phyloP scores from a whole-genome alignment of 2,888 invertebrate species.

The Sinopyrophorus schimmeli region DNA sequence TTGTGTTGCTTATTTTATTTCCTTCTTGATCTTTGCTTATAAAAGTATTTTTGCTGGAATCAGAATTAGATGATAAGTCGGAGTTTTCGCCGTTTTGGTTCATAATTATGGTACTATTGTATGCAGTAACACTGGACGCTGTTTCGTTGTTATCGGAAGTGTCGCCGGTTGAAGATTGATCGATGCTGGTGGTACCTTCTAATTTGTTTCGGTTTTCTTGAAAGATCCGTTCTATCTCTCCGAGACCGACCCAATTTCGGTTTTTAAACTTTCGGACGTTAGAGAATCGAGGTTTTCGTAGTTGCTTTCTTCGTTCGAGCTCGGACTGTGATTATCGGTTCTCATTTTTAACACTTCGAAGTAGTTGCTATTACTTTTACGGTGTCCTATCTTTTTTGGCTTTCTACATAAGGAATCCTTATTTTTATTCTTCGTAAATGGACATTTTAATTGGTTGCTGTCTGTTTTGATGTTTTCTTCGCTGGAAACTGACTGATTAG shows the following conservation, averaged over 20 bases:
- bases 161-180: constrained; percentile 9
- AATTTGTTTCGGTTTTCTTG: constrained; percentile 19
- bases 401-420: constrained; percentile 46
- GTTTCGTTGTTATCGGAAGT: constrained; percentile 18
- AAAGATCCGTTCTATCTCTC: constrained; percentile 61
- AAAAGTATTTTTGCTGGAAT: constrained; percentile 2
- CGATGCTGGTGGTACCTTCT: constrained; percentile 8
- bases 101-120: constrained; percentile 19
- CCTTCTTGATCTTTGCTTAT: constrained; percentile 7
- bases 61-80: background rate
- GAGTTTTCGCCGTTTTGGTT: constrained; percentile 6
- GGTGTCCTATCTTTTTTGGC: constrained; percentile 45
- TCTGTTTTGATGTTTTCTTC: constrained; percentile 38
- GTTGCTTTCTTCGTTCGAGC: constrained; percentile 61
- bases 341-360: constrained; percentile 53
- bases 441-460: constrained; percentile 36
- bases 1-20: constrained; percentile 54
- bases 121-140: constrained; percentile 27
- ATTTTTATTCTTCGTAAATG: constrained; percentile 48
- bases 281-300: constrained; percentile 51
- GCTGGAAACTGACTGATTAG: constrained; percentile 33
- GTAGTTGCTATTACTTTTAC: constrained; percentile 52
- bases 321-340: constrained; percentile 51
- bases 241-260: constrained; percentile 50
- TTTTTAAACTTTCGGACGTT: constrained; percentile 30